Percentiles rank a stretch among this genome's conserved stretches.
Conservation (phyloP, 2,113 vertebrate genomes). For the Microtus pennsylvanicus region DNA sequence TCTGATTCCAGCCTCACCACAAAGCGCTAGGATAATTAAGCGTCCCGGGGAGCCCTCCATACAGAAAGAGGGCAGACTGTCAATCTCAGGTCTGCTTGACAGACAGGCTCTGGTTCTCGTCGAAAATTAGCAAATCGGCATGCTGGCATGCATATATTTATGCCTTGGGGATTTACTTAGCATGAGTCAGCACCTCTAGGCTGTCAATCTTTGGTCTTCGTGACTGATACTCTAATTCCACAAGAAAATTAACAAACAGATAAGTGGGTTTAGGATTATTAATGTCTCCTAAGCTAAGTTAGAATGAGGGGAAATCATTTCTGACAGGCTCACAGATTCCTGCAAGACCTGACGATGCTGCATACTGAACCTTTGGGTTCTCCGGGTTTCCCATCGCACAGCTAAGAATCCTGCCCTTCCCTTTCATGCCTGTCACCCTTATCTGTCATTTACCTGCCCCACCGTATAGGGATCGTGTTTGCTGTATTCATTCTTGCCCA, state of each 20-base stretch:
- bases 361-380: neutral
- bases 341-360: neutral
- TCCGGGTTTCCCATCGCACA: neutral
- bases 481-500: neutral
- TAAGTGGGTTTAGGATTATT: constrained; percentile 58
- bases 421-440: neutral
- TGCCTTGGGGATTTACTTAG: constrained; percentile 64
- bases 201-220: constrained; percentile 68
- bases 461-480: neutral
- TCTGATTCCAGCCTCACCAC: constrained; percentile 62
- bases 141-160: constrained; percentile 73
- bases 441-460: neutral
- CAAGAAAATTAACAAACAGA: constrained; percentile 67
- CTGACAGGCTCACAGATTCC: neutral
- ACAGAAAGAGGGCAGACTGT: constrained; percentile 52
- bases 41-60: constrained; percentile 57
- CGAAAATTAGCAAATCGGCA: constrained; percentile 71
- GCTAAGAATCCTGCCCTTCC: neutral
- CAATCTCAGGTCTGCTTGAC: constrained; percentile 71
- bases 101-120: constrained; percentile 59
- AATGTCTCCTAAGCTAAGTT: constrained; percentile 34
- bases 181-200: constrained; percentile 75
- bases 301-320: constrained; percentile 1
- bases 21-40: constrained; percentile 66
- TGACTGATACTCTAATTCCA: constrained; percentile 69